phyloP scores from a whole-genome alignment of 2,888 invertebrate species.

The Ernsta delagoae region DNA sequence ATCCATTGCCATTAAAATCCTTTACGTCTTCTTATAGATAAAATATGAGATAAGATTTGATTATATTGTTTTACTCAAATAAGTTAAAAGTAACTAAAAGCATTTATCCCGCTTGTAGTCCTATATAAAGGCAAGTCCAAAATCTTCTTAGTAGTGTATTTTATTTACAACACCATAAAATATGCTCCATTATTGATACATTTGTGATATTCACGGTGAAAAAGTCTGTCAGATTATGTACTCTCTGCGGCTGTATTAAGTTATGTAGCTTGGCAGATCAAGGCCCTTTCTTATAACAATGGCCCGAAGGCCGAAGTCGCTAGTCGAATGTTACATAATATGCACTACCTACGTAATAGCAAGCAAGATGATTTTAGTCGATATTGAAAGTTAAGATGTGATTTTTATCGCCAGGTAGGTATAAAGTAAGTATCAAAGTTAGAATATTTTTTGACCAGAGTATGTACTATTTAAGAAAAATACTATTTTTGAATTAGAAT shows the following conservation, averaged over 20 bases:
- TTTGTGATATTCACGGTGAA: neutral
- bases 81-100: too few species aligned
- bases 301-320: neutral
- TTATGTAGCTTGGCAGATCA: neutral
- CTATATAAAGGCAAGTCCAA: too few species aligned
- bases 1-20: slow-evolving; percentile 11
- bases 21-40: neutral
- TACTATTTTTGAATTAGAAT: too few species aligned
- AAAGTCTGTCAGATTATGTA: neutral
- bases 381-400: neutral
- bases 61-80: neutral
- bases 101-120: too few species aligned
- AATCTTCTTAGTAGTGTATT: too few species aligned
- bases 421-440: too few species aligned
- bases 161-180: neutral
- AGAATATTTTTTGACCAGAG: too few species aligned
- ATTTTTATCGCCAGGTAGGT: too few species aligned
- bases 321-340: neutral
- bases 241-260: neutral
- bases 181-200: neutral
- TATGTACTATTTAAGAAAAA: too few species aligned
- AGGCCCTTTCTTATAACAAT: slow-evolving; percentile 5
- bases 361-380: neutral
- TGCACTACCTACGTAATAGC: neutral
- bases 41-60: too few species aligned